phyloP scores from a whole-genome alignment of 2,888 invertebrate genomes.

The Sarcophaga rosellei region DNA sequence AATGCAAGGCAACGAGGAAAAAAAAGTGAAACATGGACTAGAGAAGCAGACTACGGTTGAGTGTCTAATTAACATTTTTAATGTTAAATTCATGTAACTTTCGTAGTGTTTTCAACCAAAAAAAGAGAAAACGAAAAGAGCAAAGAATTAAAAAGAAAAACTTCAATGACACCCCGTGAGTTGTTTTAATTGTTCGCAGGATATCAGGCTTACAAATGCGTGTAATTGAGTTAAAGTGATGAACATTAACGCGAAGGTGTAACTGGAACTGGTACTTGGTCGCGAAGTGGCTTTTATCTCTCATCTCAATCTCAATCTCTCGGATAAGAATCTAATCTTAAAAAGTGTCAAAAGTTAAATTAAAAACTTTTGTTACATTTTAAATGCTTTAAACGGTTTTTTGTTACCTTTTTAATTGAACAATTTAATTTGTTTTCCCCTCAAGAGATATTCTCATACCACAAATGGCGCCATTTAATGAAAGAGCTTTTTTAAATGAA shows the following conservation, averaged over 20 bases:
- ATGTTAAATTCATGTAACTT: conserved; percentile 75
- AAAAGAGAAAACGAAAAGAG: conserved; percentile 40
- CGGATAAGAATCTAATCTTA: conserved; percentile 66
- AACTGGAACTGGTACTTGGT: conserved; percentile 29
- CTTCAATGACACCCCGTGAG: conserved; percentile 38
- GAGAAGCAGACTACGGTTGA: conserved; percentile 10
- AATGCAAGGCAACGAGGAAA: neutral
- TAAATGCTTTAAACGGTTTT: conserved; percentile 62
- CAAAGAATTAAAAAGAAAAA: conserved; percentile 24
- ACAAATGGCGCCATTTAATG: conserved; percentile 44
- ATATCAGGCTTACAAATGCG: conserved; percentile 64
- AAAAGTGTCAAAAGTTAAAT: conserved; percentile 69
- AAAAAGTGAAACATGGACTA: conserved; percentile 31
- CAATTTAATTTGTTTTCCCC: conserved; percentile 61
- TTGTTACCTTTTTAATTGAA: conserved; percentile 66
- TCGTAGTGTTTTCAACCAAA: conserved; percentile 52
- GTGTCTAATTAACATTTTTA: conserved; percentile 76
- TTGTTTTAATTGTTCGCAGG: conserved; percentile 64
- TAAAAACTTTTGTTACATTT: conserved; percentile 60
- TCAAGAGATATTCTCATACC: conserved; percentile 14
- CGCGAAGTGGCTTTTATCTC: neutral
- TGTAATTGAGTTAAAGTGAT: conserved; percentile 68
- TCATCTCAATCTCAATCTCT: neutral
- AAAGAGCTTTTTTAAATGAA: too few species aligned
- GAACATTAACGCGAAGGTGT: conserved; percentile 68